Base-by-base conservation (phyloP, 2,797 vertebrate genomes). In the Nyctalus aviator region DNA sequence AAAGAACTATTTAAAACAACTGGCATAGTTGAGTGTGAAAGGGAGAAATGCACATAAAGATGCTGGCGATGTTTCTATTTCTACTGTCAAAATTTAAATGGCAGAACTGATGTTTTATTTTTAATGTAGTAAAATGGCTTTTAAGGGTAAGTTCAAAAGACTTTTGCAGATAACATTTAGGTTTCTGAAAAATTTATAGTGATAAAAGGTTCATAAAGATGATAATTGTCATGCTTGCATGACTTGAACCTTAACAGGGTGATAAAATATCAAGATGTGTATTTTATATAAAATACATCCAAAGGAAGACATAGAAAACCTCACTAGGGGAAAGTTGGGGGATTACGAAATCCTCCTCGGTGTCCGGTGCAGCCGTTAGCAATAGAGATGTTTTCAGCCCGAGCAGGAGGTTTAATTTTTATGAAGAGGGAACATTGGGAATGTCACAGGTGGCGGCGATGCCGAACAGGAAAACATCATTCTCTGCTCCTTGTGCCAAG, bases 111-210 rank as follows among this genome's bases (percentile, higher is more conserved):
- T 75, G 92, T 93, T 95, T 89, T 92, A 41, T 73, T 78, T 90
- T 94, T 84, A 94, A 86, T 75, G 84, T 72, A 86, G 50, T 81
- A 92, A 94, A 96, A 94, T 93, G 85, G 21, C 76, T 96, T 93
- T 81, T 95, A 84, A 95, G 27, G 41, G 41, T 76, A 90, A 93
- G 94, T 94, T 93, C 17, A 85, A 85, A 93, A 84, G 57, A 37
- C 5, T 96, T 84, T 79, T 78, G n/a, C n/a, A 93, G 59, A 82
- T 35, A 92, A 86, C 23, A 79, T 85, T 93, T 93, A 91, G 35
- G 75, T 57, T 95, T 95, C 69, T 96, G 32, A 95, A 96, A 94
- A 92, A 90, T 64, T 89, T 93, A 93, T 75, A 84, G 77, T 88
- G 82, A 77, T 84, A 59, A 94, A 85, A 94, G 85, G n/a, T 94